Evolutionary conservation across 1,140 invertebrate genomes (phyloP), one percentile per base, ranked within the genome.

Genomic region (Drosophila virilis): DNA sequence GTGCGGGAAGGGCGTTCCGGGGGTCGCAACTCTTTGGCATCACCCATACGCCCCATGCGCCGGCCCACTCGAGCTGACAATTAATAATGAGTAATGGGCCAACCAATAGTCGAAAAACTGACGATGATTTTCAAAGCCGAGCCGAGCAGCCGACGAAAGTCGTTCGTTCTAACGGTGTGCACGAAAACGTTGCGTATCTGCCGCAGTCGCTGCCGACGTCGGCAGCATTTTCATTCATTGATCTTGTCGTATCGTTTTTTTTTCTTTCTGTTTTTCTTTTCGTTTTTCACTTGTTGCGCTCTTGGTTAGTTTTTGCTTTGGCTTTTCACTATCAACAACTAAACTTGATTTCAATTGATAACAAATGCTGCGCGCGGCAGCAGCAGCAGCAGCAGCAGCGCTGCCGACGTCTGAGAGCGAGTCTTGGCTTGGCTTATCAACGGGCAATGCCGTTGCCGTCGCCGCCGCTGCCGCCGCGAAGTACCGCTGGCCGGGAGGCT

Each of bases 141-240:
- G 50, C 48, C 17, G 51, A 69, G 40, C n/a, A 37, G 22, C 43
- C 22, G 33, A 28, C 59, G 59, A 55, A 59, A 33, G 43, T 37
- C 22, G 48, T 52, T 57, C 60, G 66, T 82, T 82, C 71, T 82
- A 83, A 82, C 80, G 76, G 77, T 85, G 67, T 42, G 52, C 54
- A 66, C 51, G 61, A 60, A 32, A 32, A 40, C 42, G 48, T 43
- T 15, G 62, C 15, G 48, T n/a, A 15, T 10, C 17, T 15, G 55
- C 8, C 13, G 28, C 28, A 12, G 70, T n/a, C 17, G 50, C 33
- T n/a, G 59, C 12, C 8, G 9, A n/a, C 35, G 58, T 15, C 15
- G 40, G 48, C 65, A 57, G 58, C 57, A 48, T 69, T 71, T 71
- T 75, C 67, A 75, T 71, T 75, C 59, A 75, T 65, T 71, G 67